Evolutionary conservation across 2,888 invertebrate genomes (phyloP), one percentile per base, ranked within the genome.

Genomic region (Leucophora obtusa): DNA sequence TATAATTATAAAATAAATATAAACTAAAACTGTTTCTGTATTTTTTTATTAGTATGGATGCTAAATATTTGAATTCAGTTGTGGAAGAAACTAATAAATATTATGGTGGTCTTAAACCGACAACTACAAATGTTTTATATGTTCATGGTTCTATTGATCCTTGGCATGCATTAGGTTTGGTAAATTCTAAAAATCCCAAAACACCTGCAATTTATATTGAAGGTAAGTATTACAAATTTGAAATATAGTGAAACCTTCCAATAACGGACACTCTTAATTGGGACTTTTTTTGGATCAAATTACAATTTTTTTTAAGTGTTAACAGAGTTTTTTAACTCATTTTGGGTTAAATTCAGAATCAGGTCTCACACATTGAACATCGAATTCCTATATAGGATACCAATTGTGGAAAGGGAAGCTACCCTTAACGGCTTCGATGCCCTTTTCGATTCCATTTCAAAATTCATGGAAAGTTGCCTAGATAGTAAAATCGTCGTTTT

Each of bases 71-170:
- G 50, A 88, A 93, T 11, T 86, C 91, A 0, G 94, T 93, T 1
- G 93, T 95, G 1, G 89, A 92, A 0, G 92, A 94, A 85, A 97
- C 96, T 0, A 98, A 98, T 87, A 92, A 89, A n/a, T 90, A 93
- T 60, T 97, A 97, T 86, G 97, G 97, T 0, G 96, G 93, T 0
- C 89, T 95, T 5, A 91, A 93, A 74, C 92, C 96, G 38, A 89
- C 93, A 11, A 94, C 93, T 0, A 92, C 92, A 11, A 93, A 95
- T 83, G 94, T 97, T 8, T 93, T 97, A 0, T 97, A 94, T 86
- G 95, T 96, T 5, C 97, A 97, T 86, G 97, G 97, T 21, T 94
- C 95, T 0, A 93, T 97, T 63, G 97, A 98, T 91, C 96, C 96
- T 0, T 96, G 96, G 96, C 96, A 96, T 90, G 94, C 94, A 0